These are phyloP conservation scores for Gopherus evgoodei DNA, from an alignment of 2,113 vertebrate species.

Conservation along the genomic window DNA sequence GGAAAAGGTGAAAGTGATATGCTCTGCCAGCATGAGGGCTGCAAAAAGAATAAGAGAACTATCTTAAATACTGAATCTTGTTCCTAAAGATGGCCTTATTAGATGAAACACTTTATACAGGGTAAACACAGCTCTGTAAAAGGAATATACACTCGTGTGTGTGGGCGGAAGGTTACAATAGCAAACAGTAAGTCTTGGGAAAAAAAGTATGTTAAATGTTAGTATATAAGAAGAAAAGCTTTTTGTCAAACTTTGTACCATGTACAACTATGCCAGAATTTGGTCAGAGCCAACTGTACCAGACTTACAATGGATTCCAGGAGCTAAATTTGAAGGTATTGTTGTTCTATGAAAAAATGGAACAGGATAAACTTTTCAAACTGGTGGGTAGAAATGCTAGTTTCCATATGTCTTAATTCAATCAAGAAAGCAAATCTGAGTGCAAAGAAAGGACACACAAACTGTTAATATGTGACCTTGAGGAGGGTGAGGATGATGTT, in stretches of 20 bases:
- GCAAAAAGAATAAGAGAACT: not conserved
- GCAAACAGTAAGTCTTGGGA: not conserved
- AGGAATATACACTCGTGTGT: not conserved
- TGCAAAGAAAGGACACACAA: constrained; percentile 5
- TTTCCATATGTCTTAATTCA: constrained; percentile 12
- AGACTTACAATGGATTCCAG: constrained; percentile 15
- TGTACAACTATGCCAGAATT: constrained; percentile 25
- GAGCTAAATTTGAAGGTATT: constrained; percentile 50
- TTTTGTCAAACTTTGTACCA: constrained; percentile 1
- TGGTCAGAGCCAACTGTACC: constrained; percentile 26
- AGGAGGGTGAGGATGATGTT: not conserved
- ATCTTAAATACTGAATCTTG: not conserved
- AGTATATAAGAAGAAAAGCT: constrained; percentile 36
- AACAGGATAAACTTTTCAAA: constrained; percentile 67
- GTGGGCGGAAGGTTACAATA: not conserved
- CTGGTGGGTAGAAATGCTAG: constrained; percentile 25
- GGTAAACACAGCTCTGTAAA: not conserved
- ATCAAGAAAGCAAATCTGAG: constrained; percentile 22
- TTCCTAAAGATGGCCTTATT: not conserved
- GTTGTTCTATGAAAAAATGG: constrained; percentile 29
- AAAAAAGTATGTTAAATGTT: not conserved
- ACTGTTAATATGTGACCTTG: not conserved
- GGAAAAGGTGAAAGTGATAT: not conserved
- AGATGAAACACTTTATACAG: not conserved
- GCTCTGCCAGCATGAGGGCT: not conserved